Conservation (phyloP, 1,140 invertebrate species). For the Drosophila guanche region DNA sequence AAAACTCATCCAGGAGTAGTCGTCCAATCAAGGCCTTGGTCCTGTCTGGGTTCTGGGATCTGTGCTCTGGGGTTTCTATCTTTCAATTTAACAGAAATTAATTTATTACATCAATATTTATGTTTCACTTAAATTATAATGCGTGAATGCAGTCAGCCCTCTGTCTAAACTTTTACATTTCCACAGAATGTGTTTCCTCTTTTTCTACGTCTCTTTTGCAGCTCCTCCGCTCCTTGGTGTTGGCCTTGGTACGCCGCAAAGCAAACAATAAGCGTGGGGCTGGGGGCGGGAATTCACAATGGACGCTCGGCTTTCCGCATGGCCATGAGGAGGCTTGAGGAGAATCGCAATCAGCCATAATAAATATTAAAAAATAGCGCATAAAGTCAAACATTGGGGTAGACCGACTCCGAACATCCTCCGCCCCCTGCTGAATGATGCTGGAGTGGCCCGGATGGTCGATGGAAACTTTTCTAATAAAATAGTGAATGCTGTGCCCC, state of each 20-base stretch:
- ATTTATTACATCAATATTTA: constrained; percentile 82
- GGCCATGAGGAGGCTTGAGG: not conserved
- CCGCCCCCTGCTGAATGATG: not conserved
- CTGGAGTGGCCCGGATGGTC: constrained; percentile 11
- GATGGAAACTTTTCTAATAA: constrained; percentile 76
- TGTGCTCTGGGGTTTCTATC: constrained; percentile 26
- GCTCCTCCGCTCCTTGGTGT: not conserved
- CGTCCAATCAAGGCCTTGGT: constrained; percentile 11
- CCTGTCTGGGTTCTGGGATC: not conserved
- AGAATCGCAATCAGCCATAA: constrained; percentile 75
- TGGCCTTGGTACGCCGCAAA: constrained; percentile 39
- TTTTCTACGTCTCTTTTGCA: constrained; percentile 1
- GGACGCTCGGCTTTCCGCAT: constrained; percentile 1
- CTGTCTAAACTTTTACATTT: constrained; percentile 64
- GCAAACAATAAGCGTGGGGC: constrained; percentile 49
- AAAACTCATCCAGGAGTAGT: too few species aligned
- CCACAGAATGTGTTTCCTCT: constrained; percentile 18
- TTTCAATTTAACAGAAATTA: constrained; percentile 77
- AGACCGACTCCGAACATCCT: not conserved
- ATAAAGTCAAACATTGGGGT: constrained; percentile 74
- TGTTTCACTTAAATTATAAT: constrained; percentile 83
- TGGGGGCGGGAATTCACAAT: too few species aligned
- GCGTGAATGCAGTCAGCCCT: constrained; percentile 76
- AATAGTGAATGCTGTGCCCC: constrained; percentile 58
- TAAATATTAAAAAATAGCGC: constrained; percentile 81